Evolutionary conservation across 2,113 vertebrate species (phyloP).

Genomic region (Stigmatopora nigra): DNA sequence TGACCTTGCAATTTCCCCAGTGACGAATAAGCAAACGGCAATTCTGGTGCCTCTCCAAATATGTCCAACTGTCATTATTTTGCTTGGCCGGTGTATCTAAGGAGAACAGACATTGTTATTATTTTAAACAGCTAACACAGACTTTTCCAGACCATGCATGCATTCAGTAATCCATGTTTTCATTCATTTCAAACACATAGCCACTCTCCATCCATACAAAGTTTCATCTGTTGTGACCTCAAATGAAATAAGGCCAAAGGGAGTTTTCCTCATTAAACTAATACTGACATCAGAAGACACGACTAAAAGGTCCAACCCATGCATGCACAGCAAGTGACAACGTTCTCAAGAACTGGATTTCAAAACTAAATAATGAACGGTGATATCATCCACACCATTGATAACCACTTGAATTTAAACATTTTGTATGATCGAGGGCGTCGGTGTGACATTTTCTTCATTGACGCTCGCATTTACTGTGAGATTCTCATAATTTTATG

Average conservation of each 20-base stretch:
- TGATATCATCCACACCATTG: slow-evolving; percentile 37
- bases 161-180: slow-evolving; percentile 5
- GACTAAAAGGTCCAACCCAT: slow-evolving; percentile 17
- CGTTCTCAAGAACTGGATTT: slow-evolving; percentile 15
- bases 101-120: neutral
- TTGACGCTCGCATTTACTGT: neutral
- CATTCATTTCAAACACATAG: slow-evolving; percentile 12
- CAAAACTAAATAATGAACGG: slow-evolving; percentile 35
- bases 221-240: slow-evolving; percentile 11
- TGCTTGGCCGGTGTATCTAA: slow-evolving; percentile 5
- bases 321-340: slow-evolving; percentile 12
- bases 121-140: slow-evolving; percentile 7
- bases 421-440: neutral
- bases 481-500: neutral
- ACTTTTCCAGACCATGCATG: neutral
- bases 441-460: neutral
- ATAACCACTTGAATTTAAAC: slow-evolving; percentile 13
- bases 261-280: slow-evolving; percentile 31
- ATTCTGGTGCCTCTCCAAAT: neutral
- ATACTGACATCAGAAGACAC: slow-evolving; percentile 37
- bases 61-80: neutral
- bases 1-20: neutral
- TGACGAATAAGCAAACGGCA: neutral
- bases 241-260: slow-evolving; percentile 19
- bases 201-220: neutral